Base-by-base conservation (phyloP, 2,888 invertebrate genomes). In the Lycocerus yunnanus region DNA sequence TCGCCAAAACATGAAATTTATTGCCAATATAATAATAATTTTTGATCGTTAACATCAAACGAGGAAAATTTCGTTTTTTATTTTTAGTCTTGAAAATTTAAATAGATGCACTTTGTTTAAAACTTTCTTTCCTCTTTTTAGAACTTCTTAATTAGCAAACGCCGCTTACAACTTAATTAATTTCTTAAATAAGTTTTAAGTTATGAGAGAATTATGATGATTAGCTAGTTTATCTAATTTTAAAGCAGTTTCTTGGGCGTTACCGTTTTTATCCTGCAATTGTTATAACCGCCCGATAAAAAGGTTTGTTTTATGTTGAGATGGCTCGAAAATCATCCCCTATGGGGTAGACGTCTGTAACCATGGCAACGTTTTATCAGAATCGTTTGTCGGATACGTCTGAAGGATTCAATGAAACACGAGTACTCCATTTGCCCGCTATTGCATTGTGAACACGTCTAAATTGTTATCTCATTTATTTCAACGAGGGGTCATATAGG, bases 341-440 rank as follows among this genome's bases (percentile, higher is more conserved):
- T 20, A n/a, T 72, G 27, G 61, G 68, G 65, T 65, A 67, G 58
- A 20, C 63, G 72, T 72, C 72, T 72, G 72, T 72, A 68, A 15
- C 59, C 69, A 72, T 72, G 24, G 68, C 72, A 69, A 72, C 72
- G 21, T 68, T 69, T 72, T 43, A 43, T 43, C 43, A 43, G 43
- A 43, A n/a, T 43, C 43, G 43, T 43, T 43, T 43, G 43, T 43
- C 43, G 43, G 43, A n/a, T 43, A 43, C n/a, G 43, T 43, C 43
- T 43, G 43, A 43, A n/a, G 43, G 43, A 43, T 43, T 43, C 43
- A 43, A n/a, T 43, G n/a, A n/a, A 43, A 43, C n/a, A n/a, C 43
- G n/a, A 43, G 43, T 43, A 43, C 43, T 43, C 43, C 43, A 43
- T 43, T 43, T 43, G 43, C n/a, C 5, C 6, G n/a, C n/a, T n/a